phyloP scores from a whole-genome alignment of 35 echinoderm and acorn worm species.

The Heliocidaris erythrogramma region DNA sequence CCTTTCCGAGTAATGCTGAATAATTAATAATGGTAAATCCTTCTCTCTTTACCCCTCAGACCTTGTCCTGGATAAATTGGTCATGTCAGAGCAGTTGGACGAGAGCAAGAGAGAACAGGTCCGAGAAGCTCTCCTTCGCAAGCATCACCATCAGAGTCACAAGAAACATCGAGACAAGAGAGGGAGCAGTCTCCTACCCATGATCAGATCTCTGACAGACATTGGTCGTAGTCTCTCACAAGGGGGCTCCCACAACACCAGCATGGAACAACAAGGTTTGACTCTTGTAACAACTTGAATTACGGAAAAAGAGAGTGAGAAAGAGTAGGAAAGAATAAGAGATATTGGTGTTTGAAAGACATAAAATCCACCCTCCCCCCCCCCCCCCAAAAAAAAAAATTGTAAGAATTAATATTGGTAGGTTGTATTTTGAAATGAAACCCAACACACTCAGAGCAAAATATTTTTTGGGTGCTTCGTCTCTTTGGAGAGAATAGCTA shows the following conservation, averaged over 20 bases:
- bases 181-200: conserved; percentile 68
- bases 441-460: no score
- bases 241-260: conserved; percentile 55
- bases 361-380: no score
- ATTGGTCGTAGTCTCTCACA: conserved; percentile 80
- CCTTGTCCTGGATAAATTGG: conserved; percentile 86
- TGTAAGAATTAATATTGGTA: no score
- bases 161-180: conserved; percentile 77
- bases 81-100: conserved; percentile 78
- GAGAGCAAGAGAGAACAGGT: conserved; percentile 82
- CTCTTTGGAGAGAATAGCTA: no score
- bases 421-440: no score
- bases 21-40: background rate
- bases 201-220: conserved; percentile 81
- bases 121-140: conserved; percentile 74
- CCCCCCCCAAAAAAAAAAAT: no score
- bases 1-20: background rate
- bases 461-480: no score
- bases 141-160: conserved; percentile 82
- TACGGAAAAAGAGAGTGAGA: background rate
- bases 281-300: background rate
- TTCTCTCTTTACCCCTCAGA: conserved; percentile 36
- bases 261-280: conserved; percentile 96
- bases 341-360: background rate
- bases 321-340: background rate